Evolutionary conservation across 2,113 vertebrate species (phyloP).

Genomic region (Rhizomys pruinosus): DNA sequence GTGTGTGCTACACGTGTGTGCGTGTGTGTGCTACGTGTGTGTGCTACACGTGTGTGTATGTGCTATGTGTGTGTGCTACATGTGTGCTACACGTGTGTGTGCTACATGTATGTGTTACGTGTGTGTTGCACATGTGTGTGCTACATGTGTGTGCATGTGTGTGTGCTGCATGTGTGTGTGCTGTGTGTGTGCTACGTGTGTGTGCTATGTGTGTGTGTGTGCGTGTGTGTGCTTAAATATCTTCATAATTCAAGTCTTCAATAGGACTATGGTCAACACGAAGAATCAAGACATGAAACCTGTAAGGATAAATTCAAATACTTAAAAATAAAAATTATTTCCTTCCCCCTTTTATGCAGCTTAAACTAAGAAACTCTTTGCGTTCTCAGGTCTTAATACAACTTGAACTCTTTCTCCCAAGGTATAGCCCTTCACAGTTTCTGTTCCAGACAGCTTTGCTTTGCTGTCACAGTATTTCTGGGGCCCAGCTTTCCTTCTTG

Average conservation of each 20-base stretch:
- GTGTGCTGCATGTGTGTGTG: neutral
- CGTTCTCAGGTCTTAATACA: neutral
- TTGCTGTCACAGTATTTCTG: neutral
- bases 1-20: neutral
- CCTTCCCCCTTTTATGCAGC: neutral
- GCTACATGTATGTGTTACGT: neutral
- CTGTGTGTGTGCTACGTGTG: neutral
- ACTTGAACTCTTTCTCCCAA: neutral
- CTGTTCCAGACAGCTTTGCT: neutral
- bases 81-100: neutral
- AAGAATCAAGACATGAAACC: neutral
- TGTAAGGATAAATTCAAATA: neutral
- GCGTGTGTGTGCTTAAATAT: neutral
- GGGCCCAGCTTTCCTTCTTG: neutral
- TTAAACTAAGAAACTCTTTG: conserved; percentile 10
- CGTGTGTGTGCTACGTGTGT: neutral
- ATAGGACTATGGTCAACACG: neutral
- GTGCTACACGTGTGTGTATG: neutral
- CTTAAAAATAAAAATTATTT: neutral
- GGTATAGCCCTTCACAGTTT: neutral
- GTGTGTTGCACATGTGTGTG: neutral
- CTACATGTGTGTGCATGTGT: neutral
- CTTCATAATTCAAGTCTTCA: conserved; percentile 24
- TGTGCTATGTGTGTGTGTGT: neutral
- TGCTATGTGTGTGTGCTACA: neutral